Conservation (phyloP, 2,888 invertebrate genomes). For the Deilephila porcellus region DNA sequence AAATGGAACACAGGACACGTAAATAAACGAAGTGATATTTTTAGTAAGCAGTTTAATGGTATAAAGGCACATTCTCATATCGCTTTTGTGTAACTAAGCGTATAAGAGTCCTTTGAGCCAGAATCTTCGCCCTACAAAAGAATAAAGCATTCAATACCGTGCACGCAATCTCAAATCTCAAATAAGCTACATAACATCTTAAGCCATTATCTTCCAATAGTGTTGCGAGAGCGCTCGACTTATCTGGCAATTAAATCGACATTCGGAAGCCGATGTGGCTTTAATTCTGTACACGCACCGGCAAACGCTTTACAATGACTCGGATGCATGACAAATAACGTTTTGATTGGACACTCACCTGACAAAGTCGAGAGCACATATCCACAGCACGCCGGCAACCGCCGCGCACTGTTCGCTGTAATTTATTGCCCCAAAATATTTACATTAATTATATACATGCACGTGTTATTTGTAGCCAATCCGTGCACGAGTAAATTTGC, state of each 20-base stretch:
- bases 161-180: slow-evolving; percentile 64
- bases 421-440: slow-evolving; percentile 17
- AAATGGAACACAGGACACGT: neutral
- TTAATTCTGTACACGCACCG: slow-evolving; percentile 77
- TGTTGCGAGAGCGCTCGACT: slow-evolving; percentile 74
- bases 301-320: slow-evolving; percentile 80
- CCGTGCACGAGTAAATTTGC: slow-evolving; percentile 8
- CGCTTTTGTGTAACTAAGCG: slow-evolving; percentile 12
- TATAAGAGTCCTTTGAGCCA: slow-evolving; percentile 21
- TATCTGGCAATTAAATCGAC: slow-evolving; percentile 85
- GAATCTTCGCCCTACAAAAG: slow-evolving; percentile 24
- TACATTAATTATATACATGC: slow-evolving; percentile 38
- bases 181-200: slow-evolving; percentile 77
- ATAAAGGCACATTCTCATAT: neutral
- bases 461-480: slow-evolving; percentile 4
- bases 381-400: slow-evolving; percentile 44
- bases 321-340: slow-evolving; percentile 82
- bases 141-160: slow-evolving; percentile 26
- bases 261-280: slow-evolving; percentile 81
- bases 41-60: neutral
- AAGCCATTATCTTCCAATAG: slow-evolving; percentile 80
- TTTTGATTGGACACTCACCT: slow-evolving; percentile 78
- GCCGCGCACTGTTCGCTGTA: neutral
- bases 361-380: slow-evolving; percentile 52
- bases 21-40: neutral